Conservation (phyloP, 2,888 invertebrate species). For the Neoaliturus tenellus region DNA sequence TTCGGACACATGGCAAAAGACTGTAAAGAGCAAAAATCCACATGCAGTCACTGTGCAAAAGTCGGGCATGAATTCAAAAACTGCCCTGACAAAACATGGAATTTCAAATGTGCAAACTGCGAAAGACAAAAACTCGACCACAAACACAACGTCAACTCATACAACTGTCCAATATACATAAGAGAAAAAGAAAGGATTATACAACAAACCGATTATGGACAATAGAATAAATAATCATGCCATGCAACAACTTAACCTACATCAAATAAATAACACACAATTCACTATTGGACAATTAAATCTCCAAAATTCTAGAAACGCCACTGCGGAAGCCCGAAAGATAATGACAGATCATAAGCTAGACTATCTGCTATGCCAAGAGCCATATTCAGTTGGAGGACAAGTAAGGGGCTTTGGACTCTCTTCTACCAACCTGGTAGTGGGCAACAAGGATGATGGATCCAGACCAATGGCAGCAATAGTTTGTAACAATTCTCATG, state of each 20-base stretch:
- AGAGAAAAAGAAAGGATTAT: not conserved
- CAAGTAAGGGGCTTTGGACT: not conserved
- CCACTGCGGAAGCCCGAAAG: not conserved
- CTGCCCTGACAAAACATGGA: slow-evolving; percentile 5
- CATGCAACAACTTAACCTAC: not conserved
- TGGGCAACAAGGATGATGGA: not conserved
- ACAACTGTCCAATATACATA: not conserved
- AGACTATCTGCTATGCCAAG: not conserved
- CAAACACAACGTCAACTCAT: not conserved
- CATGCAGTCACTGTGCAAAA: slow-evolving; percentile 59
- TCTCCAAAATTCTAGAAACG: not conserved
- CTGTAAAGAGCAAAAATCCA: not conserved
- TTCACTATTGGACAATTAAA: slow-evolving; percentile 13
- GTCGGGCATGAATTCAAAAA: slow-evolving; percentile 17
- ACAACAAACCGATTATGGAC: not conserved
- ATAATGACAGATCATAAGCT: not conserved
- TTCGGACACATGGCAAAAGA: slow-evolving; percentile 61
- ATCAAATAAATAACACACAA: not conserved
- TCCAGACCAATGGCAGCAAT: not conserved
- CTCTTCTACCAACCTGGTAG: not conserved
- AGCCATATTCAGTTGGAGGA: not conserved
- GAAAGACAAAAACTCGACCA: not conserved
- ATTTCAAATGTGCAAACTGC: slow-evolving; percentile 12
- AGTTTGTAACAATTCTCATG: not conserved
- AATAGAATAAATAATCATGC: not conserved